phyloP scores from a whole-genome alignment of 2,888 invertebrate genomes.

The Chalcis sispes region DNA sequence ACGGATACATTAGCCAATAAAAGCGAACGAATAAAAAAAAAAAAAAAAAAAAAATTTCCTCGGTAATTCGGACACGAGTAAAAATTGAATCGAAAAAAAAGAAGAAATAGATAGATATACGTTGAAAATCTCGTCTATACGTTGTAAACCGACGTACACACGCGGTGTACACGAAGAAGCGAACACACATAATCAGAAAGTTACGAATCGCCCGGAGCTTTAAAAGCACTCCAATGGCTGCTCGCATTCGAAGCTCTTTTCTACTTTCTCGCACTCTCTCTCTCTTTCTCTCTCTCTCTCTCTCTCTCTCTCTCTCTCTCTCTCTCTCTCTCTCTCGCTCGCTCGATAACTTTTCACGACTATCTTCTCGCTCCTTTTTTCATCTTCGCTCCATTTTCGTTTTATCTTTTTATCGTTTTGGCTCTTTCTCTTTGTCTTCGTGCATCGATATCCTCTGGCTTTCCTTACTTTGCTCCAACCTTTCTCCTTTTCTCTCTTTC shows the following conservation, averaged over 20 bases:
- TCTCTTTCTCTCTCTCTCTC: not conserved
- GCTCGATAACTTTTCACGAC: not conserved
- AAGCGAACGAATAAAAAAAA: not conserved
- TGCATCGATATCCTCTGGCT: not conserved
- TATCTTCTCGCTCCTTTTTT: not conserved
- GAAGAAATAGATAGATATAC: too few relatives aligned
- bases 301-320: not conserved
- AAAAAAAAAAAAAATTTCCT: not conserved
- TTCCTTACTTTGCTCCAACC: not conserved
- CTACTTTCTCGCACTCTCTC: slow-evolving; percentile 18
- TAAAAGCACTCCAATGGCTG: slow-evolving; percentile 47
- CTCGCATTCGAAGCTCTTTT: not conserved
- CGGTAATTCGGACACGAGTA: too few relatives aligned
- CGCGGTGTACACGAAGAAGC: not conserved
- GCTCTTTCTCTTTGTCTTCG: too few relatives aligned
- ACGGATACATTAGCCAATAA: too few relatives aligned
- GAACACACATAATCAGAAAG: slow-evolving; percentile 39
- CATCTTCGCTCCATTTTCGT: slow-evolving; percentile 4
- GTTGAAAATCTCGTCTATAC: not conserved
- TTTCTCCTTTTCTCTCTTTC: not conserved
- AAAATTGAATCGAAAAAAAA: too few relatives aligned
- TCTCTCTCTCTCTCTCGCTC: slow-evolving; percentile 1
- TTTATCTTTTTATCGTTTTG: not conserved
- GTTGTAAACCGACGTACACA: not conserved
- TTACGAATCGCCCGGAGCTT: slow-evolving; percentile 46